Evolutionary conservation across 2,888 invertebrate species (phyloP), one percentile per base, ranked within the genome.

Genomic region (Orchesella flavescens): DNA sequence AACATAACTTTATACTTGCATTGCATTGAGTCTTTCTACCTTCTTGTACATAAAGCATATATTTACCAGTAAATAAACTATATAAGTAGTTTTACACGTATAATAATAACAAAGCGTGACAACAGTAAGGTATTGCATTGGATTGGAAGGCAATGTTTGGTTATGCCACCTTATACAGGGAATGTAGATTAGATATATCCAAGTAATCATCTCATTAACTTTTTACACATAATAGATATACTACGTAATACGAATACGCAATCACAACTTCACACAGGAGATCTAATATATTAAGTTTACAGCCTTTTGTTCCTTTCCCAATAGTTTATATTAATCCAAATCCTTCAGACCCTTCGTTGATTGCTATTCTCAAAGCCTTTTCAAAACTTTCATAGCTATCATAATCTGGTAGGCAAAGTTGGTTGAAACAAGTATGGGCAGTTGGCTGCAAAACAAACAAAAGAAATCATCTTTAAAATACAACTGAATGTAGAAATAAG

Each of bases 361-460:
- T 96, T 87, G 98, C 97, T 90, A 97, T 92, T 15, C 97, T 92
- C 79, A 98, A 92, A 59, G 96, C 95, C 90, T 95, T 95, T 89
- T 97, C 97, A 88, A 98, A 96, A 89, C 95, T 95, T 90, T 97
- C 97, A 91, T 97, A 97, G 89, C 93, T 94, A 91, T 97, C 97
- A 91, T 97, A 97, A 91, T 97, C 97, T 23, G 97, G 97, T 89
- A 98, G 92, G 91, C 97, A 97, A 85, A 98, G 93, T 92, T 97
- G 97, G 93, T 98, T 98, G 91, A 97, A 97, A 92, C 95, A 88
- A n/a, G 97, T 97, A 91, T 98, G 97, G 44, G 97, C 97, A 1
- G 97, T 96, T 63, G 97, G 83, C 83, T 82, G 53, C 24, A n/a
- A 59, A 44, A 68, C 24, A 43, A 44, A 55, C 9, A 73, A 73